Evolutionary conservation across 2,113 vertebrate species (phyloP).

Genomic region (Circaetus gallicus): DNA sequence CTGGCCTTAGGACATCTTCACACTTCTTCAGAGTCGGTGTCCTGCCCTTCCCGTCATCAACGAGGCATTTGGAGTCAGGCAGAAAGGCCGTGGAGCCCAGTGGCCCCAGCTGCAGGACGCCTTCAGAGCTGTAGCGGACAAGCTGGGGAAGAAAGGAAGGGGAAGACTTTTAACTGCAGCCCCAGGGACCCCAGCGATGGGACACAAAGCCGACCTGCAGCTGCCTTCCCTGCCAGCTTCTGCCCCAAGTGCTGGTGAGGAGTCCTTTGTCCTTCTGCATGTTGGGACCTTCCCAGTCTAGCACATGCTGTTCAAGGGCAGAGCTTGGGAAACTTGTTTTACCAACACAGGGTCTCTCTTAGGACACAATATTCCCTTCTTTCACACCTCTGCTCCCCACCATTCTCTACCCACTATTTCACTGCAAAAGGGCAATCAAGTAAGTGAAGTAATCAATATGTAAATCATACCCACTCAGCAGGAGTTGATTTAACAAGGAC

Average conservation of each 20-base stretch:
- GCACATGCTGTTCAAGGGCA: rapidly evolving
- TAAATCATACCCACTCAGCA: constrained; percentile 37
- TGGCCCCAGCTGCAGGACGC: constrained; percentile 91
- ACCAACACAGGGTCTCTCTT: rapidly evolving
- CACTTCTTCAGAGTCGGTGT: constrained; percentile 89
- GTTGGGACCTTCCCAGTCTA: rapidly evolving
- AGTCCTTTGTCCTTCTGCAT: rapidly evolving
- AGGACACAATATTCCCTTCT: neutral
- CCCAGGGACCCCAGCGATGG: rapidly evolving
- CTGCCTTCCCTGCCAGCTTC: neutral
- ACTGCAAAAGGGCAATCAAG: constrained; percentile 43
- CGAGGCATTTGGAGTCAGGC: constrained; percentile 94
- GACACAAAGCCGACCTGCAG: neutral
- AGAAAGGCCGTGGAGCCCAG: constrained; percentile 94
- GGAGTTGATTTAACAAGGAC: constrained; percentile 40
- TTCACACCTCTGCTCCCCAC: neutral
- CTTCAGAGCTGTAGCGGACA: constrained; percentile 90
- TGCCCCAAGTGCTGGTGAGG: neutral
- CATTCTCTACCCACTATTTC: neutral
- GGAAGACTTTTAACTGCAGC: neutral
- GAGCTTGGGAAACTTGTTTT: neutral
- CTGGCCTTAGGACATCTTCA: constrained; percentile 79
- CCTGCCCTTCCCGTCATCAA: constrained; percentile 88
- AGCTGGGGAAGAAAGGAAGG: constrained; percentile 68
- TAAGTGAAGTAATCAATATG: constrained; percentile 43